Base-by-base conservation (phyloP, 2,113 vertebrate genomes). In the Helogale parvula region DNA sequence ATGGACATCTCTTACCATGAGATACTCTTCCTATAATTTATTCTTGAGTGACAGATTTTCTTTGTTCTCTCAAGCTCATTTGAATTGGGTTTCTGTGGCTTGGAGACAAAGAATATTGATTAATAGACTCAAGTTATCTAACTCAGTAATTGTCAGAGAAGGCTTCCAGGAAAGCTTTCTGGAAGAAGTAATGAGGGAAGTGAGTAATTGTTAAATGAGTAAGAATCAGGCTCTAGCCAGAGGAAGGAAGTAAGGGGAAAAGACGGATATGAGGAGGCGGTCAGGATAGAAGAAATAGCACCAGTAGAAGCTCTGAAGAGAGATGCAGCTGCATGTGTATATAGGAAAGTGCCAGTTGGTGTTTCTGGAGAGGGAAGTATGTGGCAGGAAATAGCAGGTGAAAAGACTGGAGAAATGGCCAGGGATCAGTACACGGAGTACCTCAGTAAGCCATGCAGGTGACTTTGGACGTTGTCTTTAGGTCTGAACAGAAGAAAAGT, bases 1-100 rank as follows among this genome's bases (percentile, higher is more conserved):
- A 54, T 41, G 7, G 16, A 57, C 31, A 38, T 85, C 25, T 35
- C 33, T 80, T 90, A 25, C 45, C 16, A 6, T 63, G 77, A 14
- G 13, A 50, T 92, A 17, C 12, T 76, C 23, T 57, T 77, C 2
- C 29, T 38, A 29, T 72, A 69, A 77, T 83, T 66, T 80, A 29
- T 68, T 72, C 17, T 83, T 82, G 82, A 88, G 17, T 60, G 11
- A 54, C 41, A 50, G 13, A 68, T 91, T 91, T 79, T 12, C 16
- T 90, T 96, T 95, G 23, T 93, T 81, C 25, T 41, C 5, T 50
- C 57, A 57, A 92, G 4, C 41, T 92, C 29, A 83, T 84, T 76
- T 80, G 66, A 89, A 65, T 92, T 87, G 12, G n/a, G 52, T 81
- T 97, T 91, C 89, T 96, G 63, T 88, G 47, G 21, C 35, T 72